These are phyloP conservation scores for Trachelipus rathkii DNA, from an alignment of 1,140 invertebrate genomes.

Conservation along the genomic window DNA sequence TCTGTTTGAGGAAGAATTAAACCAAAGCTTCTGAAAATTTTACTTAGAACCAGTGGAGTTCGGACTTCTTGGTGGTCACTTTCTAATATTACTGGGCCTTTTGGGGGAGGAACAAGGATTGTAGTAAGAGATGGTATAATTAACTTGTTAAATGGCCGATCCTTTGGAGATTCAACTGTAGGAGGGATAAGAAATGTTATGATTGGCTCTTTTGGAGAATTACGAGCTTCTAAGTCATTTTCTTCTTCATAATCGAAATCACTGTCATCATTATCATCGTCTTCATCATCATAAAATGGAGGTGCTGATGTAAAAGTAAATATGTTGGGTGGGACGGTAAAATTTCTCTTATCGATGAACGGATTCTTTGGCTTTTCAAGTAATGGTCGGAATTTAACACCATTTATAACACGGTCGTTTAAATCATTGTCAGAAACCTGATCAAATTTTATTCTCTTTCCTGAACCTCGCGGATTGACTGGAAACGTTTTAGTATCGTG, in stretches of 20 bases:
- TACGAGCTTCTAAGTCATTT: not conserved
- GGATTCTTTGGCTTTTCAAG: not conserved
- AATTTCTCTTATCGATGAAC: not conserved
- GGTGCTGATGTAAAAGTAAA: not conserved
- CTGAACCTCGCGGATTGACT: not conserved
- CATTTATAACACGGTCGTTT: not conserved
- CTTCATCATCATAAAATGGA: not conserved
- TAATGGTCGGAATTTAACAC: not conserved
- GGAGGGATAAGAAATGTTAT: not conserved
- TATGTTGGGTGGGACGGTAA: not conserved
- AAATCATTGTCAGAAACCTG: not conserved
- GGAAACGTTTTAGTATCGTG: not conserved
- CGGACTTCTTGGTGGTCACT: conserved; percentile 24
- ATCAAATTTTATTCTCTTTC: not conserved
- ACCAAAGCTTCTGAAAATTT: not conserved
- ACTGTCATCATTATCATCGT: not conserved
- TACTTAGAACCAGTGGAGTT: conserved; percentile 13
- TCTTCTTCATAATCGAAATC: not conserved
- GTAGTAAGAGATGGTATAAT: not conserved
- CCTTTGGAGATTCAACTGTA: not conserved
- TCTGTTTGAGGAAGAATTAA: not conserved
- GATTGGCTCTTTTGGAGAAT: not conserved
- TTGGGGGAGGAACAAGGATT: not conserved
- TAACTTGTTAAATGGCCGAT: not conserved
- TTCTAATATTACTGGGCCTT: not conserved